Conservation (phyloP, 1,140 invertebrate species). For the Streblospio benedicti region DNA sequence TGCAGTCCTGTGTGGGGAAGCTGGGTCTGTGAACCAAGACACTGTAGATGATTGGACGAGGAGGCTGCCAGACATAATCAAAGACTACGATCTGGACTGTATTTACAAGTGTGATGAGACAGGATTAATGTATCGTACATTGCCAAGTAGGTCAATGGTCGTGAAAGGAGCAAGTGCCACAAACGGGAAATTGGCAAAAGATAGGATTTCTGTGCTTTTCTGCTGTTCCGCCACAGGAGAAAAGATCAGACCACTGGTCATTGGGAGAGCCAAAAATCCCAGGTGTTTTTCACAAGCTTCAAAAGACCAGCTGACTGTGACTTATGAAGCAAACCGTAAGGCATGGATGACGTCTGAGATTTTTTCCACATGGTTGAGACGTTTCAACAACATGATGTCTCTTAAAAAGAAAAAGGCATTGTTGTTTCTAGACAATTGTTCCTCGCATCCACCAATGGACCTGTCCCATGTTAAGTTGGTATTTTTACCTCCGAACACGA, state of each 20-base stretch:
- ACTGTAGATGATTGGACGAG: no score
- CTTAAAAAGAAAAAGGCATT: no score
- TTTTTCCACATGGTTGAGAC: neutral
- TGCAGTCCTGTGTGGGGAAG: neutral
- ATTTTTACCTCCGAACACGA: slow-evolving; percentile 46
- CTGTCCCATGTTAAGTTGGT: slow-evolving; percentile 38
- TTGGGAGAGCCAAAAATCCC: no score
- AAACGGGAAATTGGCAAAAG: neutral
- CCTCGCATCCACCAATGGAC: slow-evolving; percentile 31
- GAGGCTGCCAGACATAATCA: no score
- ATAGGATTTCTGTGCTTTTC: neutral
- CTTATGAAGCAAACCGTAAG: neutral
- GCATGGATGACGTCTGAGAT: neutral
- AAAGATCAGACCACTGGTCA: no score
- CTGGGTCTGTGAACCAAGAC: no score
- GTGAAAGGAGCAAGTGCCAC: neutral
- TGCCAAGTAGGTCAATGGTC: neutral
- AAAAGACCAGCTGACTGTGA: no score
- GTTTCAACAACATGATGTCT: neutral
- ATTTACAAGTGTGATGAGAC: no score
- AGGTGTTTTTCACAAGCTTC: no score
- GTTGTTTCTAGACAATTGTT: slow-evolving; percentile 47
- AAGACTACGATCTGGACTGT: no score
- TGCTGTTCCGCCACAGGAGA: no score
- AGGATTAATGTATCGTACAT: neutral